Evolutionary conservation across 2,888 invertebrate species (phyloP).

Genomic region (Theristus sp.): DNA sequence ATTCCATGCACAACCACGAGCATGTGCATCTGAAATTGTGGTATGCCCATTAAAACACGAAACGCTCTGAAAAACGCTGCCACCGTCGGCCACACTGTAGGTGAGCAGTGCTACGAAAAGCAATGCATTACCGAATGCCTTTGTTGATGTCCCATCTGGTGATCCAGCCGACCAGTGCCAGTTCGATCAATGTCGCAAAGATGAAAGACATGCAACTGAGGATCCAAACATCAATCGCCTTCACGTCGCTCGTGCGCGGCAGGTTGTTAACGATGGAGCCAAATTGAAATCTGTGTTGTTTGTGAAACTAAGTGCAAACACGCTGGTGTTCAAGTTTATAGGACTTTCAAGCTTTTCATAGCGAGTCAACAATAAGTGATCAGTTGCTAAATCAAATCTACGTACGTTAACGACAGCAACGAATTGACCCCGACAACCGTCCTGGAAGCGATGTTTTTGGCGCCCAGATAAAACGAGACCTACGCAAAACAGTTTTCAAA

Average conservation of each 20-base stretch:
- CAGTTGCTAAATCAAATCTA: not conserved
- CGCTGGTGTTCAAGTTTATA: not conserved
- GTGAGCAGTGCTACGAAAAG: not conserved
- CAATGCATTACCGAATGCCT: not conserved
- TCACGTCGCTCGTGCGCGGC: conserved; percentile 27
- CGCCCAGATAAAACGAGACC: conserved; percentile 26
- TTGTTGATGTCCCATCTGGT: conserved; percentile 1
- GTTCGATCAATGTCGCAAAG: conserved; percentile 24
- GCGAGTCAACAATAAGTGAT: not conserved
- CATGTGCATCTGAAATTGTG: conserved; percentile 19
- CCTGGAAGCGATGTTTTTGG: conserved; percentile 24
- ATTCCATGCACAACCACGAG: conserved; percentile 23
- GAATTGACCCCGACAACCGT: conserved; percentile 29
- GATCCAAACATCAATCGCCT: conserved; percentile 29
- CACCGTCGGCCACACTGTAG: not conserved
- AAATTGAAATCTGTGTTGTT: conserved; percentile 18
- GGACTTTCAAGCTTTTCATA: too few species aligned
- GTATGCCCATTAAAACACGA: not conserved
- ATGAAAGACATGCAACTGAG: conserved; percentile 27
- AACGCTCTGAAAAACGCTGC: too few species aligned
- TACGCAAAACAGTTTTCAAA: too few species aligned
- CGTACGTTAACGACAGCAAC: conserved; percentile 17
- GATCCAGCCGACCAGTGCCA: conserved; percentile 24
- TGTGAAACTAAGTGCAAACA: not conserved
- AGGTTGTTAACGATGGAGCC: conserved; percentile 26